These are phyloP conservation scores for Germaria angustata DNA, from an alignment of 2,888 invertebrate genomes.

Conservation along the genomic window DNA sequence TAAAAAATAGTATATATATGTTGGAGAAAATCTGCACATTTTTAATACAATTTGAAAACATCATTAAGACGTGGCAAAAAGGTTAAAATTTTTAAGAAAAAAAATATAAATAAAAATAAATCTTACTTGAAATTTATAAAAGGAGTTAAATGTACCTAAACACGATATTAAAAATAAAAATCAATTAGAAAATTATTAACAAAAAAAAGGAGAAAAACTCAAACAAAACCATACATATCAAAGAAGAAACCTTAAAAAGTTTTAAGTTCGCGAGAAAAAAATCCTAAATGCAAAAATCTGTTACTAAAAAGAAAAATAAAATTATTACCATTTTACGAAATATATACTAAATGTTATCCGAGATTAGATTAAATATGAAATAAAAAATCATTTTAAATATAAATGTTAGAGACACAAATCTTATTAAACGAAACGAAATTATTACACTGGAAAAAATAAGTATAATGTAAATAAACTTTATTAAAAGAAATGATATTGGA, in stretches of 20 bases:
- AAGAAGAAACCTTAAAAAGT: background rate
- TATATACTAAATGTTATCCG: constrained; percentile 42
- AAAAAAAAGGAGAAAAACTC: constrained; percentile 50
- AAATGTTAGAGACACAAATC: constrained; percentile 30
- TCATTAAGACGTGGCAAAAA: constrained; percentile 20
- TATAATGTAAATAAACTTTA: constrained; percentile 45
- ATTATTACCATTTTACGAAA: constrained; percentile 2
- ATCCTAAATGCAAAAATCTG: constrained; percentile 13
- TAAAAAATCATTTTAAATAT: constrained; percentile 9
- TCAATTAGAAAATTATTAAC: constrained; percentile 54
- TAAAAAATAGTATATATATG: constrained; percentile 39
- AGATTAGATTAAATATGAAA: constrained; percentile 5
- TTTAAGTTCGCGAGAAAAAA: background rate
- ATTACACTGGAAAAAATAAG: constrained; percentile 18
- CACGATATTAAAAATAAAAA: background rate
- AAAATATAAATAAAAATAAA: constrained; percentile 51
- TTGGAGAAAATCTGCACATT: constrained; percentile 46
- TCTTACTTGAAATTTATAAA: constrained; percentile 51
- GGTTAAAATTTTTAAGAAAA: constrained; percentile 13
- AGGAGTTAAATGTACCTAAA: constrained; percentile 67
- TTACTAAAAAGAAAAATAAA: constrained; percentile 51
- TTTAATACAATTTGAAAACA: background rate
- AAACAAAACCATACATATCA: constrained; percentile 27
- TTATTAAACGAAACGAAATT: constrained; percentile 41
- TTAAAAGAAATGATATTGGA: constrained; percentile 53